phyloP scores from a whole-genome alignment of 2,113 vertebrate genomes.

The Heptranchias perlo region DNA sequence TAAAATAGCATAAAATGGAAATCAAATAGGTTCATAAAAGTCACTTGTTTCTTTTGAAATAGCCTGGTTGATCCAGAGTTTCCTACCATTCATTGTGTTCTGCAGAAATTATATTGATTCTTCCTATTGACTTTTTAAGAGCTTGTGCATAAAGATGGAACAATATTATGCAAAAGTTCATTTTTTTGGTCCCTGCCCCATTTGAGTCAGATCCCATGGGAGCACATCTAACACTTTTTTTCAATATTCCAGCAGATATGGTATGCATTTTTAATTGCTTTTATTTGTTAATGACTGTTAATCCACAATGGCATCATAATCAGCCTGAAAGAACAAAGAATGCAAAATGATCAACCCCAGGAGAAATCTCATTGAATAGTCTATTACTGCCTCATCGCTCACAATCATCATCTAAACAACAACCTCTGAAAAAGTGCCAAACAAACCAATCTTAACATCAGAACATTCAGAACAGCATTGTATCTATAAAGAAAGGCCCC shows the following conservation, averaged over 20 bases:
- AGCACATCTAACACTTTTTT: not conserved
- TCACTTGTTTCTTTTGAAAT: not conserved
- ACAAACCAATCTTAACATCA: not conserved
- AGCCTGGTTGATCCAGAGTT: not conserved
- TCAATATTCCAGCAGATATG: not conserved
- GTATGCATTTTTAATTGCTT: constrained; percentile 28
- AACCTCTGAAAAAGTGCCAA: constrained; percentile 3
- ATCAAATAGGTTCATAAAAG: constrained; percentile 4
- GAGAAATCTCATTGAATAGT: constrained; percentile 2
- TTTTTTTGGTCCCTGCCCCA: not conserved
- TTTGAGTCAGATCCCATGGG: not conserved
- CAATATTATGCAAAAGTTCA: not conserved
- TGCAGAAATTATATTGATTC: not conserved
- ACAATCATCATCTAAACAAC: constrained; percentile 5
- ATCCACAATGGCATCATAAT: constrained; percentile 15
- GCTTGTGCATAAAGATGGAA: not conserved
- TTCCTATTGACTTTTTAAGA: not conserved
- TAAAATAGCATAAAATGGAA: not conserved
- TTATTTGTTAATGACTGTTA: not conserved
- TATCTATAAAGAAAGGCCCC: not conserved
- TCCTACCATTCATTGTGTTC: not conserved
- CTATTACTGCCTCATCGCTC: constrained; percentile 21
- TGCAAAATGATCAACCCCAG: not conserved
- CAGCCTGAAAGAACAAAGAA: not conserved
- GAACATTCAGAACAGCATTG: not conserved